Evolutionary conservation across 2,113 vertebrate genomes (phyloP).

Genomic region (Salvator merianae): DNA sequence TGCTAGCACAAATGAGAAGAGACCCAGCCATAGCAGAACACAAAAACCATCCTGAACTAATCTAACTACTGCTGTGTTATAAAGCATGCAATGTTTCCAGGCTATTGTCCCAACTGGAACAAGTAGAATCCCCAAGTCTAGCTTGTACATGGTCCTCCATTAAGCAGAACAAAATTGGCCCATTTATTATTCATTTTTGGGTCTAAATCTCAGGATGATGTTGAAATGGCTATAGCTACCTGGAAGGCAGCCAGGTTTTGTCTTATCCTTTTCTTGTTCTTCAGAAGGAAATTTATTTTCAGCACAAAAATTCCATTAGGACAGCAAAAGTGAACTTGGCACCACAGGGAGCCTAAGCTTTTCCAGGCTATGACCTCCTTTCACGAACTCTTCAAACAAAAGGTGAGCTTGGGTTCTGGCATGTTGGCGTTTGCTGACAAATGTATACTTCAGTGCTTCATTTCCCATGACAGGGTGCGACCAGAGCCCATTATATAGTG

Average conservation of each 20-base stretch:
- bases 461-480: background rate
- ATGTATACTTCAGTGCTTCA: background rate
- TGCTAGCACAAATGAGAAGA: background rate
- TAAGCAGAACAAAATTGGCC: slow-evolving; percentile 38
- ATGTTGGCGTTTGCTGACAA: rapidly evolving
- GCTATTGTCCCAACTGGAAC: slow-evolving; percentile 26
- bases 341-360: background rate
- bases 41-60: slow-evolving; percentile 10
- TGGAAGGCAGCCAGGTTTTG: slow-evolving; percentile 52
- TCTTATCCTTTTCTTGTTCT: slow-evolving; percentile 49
- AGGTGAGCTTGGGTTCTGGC: background rate
- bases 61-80: slow-evolving; percentile 15
- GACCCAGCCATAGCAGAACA: background rate
- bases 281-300: slow-evolving; percentile 49
- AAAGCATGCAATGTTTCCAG: background rate
- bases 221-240: slow-evolving; percentile 46
- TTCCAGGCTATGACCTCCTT: background rate
- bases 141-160: slow-evolving; percentile 30
- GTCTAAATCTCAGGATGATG: slow-evolving; percentile 56
- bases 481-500: background rate
- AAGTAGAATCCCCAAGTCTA: slow-evolving; percentile 17
- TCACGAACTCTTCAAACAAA: background rate
- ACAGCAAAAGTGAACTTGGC: slow-evolving; percentile 19
- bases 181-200: slow-evolving; percentile 61
- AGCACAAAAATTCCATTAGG: slow-evolving; percentile 54